These are phyloP conservation scores for Sinopyrophorus schimmeli DNA, from an alignment of 2,888 invertebrate genomes.

Conservation along the genomic window DNA sequence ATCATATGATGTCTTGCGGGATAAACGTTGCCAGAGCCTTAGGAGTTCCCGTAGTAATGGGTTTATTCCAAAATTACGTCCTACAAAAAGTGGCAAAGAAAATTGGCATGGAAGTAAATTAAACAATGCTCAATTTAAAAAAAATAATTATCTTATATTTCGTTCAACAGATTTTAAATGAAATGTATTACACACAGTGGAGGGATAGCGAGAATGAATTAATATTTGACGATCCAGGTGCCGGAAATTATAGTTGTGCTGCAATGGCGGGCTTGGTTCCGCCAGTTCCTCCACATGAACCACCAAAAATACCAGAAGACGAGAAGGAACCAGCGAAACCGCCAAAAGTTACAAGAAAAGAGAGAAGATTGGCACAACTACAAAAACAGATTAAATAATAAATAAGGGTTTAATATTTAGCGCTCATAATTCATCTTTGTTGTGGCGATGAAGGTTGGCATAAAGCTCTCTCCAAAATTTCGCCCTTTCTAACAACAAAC, in stretches of 20 bases:
- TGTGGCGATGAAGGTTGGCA: background rate
- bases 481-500: slow-evolving; percentile 61
- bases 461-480: slow-evolving; percentile 61
- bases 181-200: slow-evolving; percentile 57
- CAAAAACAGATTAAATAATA: slow-evolving; percentile 19
- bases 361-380: slow-evolving; percentile 28
- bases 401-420: background rate
- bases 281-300: slow-evolving; percentile 32
- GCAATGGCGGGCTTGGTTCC: slow-evolving; percentile 49
- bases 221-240: slow-evolving; percentile 58
- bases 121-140: background rate
- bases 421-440: slow-evolving; percentile 5
- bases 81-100: slow-evolving; percentile 46
- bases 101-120: slow-evolving; percentile 45
- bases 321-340: background rate
- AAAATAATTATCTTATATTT: no score
- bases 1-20: slow-evolving; percentile 41
- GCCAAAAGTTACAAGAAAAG: slow-evolving; percentile 26
- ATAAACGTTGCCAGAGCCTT: slow-evolving; percentile 48
- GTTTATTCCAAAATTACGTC: slow-evolving; percentile 43
- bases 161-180: slow-evolving; percentile 43
- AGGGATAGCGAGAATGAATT: slow-evolving; percentile 49
- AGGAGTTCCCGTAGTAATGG: slow-evolving; percentile 45
- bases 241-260: slow-evolving; percentile 57
- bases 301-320: slow-evolving; percentile 27